Percentiles rank a stretch among this genome's conserved stretches.
These are phyloP conservation scores for Ceratitis capitata DNA, from an alignment of 1,140 invertebrate genomes.

Conservation along the genomic window DNA sequence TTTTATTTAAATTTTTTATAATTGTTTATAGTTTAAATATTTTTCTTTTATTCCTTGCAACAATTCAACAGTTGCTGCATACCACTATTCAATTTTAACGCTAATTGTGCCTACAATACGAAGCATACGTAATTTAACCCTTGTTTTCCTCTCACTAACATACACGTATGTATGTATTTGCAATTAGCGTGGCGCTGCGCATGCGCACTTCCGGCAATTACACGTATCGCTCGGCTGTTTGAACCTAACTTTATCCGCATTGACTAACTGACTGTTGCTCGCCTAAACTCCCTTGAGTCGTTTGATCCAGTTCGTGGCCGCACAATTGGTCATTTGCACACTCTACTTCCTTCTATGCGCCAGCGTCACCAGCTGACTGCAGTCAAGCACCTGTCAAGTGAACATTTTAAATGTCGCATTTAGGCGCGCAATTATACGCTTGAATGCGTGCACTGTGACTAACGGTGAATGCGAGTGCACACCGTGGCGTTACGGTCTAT, in stretches of 20 bases:
- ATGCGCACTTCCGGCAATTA: slow-evolving; percentile 30
- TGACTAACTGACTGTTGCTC: background rate
- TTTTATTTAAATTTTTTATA: background rate
- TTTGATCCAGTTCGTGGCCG: background rate
- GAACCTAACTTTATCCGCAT: background rate
- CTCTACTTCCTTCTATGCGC: background rate
- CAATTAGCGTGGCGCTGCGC: slow-evolving; percentile 17
- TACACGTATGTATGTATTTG: no score
- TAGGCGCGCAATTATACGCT: slow-evolving; percentile 10
- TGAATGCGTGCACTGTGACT: slow-evolving; percentile 6
- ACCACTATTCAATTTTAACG: background rate
- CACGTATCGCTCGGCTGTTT: background rate
- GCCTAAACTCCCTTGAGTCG: no score
- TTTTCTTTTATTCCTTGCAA: no score
- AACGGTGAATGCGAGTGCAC: background rate
- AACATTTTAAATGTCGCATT: slow-evolving; percentile 15
- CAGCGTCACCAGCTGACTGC: background rate
- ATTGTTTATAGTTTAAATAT: no score
- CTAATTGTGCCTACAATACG: background rate
- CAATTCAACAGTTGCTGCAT: no score
- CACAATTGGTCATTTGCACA: background rate
- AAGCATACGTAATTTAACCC: background rate
- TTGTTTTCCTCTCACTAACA: background rate
- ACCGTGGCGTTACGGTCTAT: background rate
- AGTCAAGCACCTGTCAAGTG: slow-evolving; percentile 2